Conservation (phyloP, 2,888 invertebrate species). For the Epicampocera succincta region DNA sequence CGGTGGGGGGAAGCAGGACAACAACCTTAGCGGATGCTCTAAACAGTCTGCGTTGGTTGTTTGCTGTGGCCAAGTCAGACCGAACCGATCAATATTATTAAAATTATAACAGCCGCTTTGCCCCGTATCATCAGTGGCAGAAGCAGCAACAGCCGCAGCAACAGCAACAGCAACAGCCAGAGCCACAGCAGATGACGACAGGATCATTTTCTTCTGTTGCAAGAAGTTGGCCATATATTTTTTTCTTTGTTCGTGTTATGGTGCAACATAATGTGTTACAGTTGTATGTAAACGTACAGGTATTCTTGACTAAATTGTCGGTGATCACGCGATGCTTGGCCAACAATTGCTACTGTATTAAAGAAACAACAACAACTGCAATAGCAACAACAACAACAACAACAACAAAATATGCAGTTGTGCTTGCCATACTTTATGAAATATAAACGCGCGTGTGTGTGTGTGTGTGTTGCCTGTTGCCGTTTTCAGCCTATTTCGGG, state of each 20-base stretch:
- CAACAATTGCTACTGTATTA: constrained; percentile 70
- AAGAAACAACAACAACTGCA: neutral
- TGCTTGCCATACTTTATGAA: constrained; percentile 51
- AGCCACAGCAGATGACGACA: constrained; percentile 71
- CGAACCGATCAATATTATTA: constrained; percentile 51
- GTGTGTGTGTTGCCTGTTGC: constrained; percentile 66
- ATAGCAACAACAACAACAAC: constrained; percentile 6
- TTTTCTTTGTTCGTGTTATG: constrained; percentile 18
- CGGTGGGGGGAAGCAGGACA: constrained; percentile 2
- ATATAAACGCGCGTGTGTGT: constrained; percentile 10
- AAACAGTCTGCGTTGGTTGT: constrained; percentile 25
- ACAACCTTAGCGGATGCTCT: constrained; percentile 52
- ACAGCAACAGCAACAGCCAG: constrained; percentile 45
- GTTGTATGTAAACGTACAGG: constrained; percentile 52
- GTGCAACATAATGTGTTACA: constrained; percentile 39
- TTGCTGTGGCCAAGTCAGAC: constrained; percentile 14
- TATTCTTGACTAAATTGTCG: constrained; percentile 79
- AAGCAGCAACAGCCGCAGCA: constrained; percentile 54
- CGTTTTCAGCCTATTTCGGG: constrained; percentile 50
- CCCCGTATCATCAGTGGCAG: constrained; percentile 57
- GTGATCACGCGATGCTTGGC: constrained; percentile 81
- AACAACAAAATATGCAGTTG: constrained; percentile 49
- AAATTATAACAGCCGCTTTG: constrained; percentile 49
- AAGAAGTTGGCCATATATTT: constrained; percentile 32
- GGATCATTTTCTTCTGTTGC: constrained; percentile 69